phyloP scores from a whole-genome alignment of 1,140 invertebrate genomes.

The Hetaerina americana region DNA sequence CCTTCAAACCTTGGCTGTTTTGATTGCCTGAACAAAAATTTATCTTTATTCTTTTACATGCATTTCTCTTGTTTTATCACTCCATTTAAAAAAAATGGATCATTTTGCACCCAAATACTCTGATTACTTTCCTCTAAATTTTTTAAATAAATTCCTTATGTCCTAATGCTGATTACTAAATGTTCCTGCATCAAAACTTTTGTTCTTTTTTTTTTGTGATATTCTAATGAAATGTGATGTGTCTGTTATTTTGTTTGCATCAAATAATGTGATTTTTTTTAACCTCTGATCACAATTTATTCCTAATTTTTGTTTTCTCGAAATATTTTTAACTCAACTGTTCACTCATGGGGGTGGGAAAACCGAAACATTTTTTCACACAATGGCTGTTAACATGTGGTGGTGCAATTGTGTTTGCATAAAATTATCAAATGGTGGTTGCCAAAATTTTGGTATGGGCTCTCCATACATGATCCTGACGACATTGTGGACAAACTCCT shows the following conservation, averaged over 20 bases:
- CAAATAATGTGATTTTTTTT: neutral
- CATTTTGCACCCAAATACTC: neutral
- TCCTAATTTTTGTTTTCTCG: neutral
- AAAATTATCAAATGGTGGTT: neutral
- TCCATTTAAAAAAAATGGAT: neutral
- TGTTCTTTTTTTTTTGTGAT: neutral
- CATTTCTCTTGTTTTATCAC: neutral
- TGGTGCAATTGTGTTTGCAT: neutral
- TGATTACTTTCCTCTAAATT: neutral
- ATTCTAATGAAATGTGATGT: neutral
- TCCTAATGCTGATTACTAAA: neutral
- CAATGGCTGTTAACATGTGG: neutral
- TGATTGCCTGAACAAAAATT: neutral
- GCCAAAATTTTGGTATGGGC: neutral
- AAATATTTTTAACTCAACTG: neutral
- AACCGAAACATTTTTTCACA: neutral
- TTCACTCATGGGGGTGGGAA: neutral
- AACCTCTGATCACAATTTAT: neutral
- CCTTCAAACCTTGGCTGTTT: neutral
- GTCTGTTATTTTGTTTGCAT: neutral
- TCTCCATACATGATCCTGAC: neutral
- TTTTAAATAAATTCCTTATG: no score
- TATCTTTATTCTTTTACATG: neutral
- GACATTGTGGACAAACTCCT: neutral
- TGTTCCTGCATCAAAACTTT: neutral